Evolutionary conservation across 2,888 invertebrate species (phyloP).

Genomic region (Clistopyga incitator): DNA sequence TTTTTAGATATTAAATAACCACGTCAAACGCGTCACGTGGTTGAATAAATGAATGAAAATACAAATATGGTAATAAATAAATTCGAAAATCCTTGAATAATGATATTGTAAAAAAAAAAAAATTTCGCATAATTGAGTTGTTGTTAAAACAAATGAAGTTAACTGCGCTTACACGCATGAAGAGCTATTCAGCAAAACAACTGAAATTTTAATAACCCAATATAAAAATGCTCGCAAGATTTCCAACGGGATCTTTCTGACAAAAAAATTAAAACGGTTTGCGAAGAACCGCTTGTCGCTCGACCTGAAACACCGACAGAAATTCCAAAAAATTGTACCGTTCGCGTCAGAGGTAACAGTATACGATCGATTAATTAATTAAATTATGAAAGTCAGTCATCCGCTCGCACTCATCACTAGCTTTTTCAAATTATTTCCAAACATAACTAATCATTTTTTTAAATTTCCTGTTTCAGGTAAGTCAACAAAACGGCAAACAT

Average conservation of each 20-base stretch:
- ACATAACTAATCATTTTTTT: neutral
- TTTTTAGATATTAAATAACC: neutral
- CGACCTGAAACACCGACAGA: neutral
- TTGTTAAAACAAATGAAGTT: no score
- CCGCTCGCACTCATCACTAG: neutral
- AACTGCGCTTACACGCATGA: no score
- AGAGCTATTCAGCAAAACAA: no score
- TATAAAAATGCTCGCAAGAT: neutral
- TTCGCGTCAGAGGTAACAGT: neutral
- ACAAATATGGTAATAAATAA: neutral
- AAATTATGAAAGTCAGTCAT: neutral
- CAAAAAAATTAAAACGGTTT: neutral
- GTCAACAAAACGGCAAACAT: neutral
- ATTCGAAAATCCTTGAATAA: neutral
- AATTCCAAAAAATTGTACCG: slow-evolving; percentile 14
- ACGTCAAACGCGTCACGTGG: neutral
- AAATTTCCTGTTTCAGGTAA: slow-evolving; percentile 24
- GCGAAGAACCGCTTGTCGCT: slow-evolving; percentile 1
- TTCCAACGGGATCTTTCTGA: neutral
- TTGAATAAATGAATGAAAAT: neutral
- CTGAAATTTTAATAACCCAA: neutral
- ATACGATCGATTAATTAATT: neutral
- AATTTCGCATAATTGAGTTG: no score
- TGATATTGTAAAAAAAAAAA: no score
- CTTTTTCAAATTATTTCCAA: neutral